phyloP scores from a whole-genome alignment of 1,140 invertebrate genomes.

The Aphidius gifuensis region DNA sequence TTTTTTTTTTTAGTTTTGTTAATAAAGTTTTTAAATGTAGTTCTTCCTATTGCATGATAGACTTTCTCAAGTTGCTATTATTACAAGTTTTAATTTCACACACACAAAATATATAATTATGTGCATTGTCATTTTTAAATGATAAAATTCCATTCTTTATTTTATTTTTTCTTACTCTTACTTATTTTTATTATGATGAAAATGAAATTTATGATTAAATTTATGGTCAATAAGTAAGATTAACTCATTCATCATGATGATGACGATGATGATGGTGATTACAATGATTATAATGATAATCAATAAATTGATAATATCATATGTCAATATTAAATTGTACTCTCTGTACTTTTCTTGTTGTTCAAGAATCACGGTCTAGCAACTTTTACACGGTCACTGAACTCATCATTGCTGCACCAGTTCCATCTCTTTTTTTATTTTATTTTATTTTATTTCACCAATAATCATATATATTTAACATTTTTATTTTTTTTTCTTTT shows the following conservation, averaged over 20 bases:
- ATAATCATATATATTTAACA: background rate
- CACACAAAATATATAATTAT: conserved; percentile 19
- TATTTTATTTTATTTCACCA: background rate
- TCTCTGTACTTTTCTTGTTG: no score
- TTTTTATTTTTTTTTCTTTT: background rate
- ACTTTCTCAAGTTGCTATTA: conserved; percentile 21
- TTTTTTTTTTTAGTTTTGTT: background rate
- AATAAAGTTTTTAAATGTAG: background rate
- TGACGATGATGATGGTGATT: no score
- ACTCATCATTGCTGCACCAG: conserved; percentile 25
- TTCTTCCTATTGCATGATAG: conserved; percentile 15
- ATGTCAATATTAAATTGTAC: no score
- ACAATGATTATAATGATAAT: no score
- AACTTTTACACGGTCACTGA: conserved; percentile 44
- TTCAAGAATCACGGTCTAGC: conserved; percentile 42
- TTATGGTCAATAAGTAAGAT: background rate
- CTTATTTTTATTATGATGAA: no score
- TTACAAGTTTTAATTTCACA: conserved; percentile 19
- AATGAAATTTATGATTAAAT: background rate
- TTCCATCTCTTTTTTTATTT: conserved; percentile 13
- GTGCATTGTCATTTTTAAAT: conserved; percentile 21
- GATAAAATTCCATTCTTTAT: conserved; percentile 14
- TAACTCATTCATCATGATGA: background rate
- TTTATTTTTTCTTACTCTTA: background rate
- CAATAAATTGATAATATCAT: no score